These are phyloP conservation scores for Orchestia grillus DNA, from an alignment of 1,140 invertebrate genomes.

Conservation along the genomic window DNA sequence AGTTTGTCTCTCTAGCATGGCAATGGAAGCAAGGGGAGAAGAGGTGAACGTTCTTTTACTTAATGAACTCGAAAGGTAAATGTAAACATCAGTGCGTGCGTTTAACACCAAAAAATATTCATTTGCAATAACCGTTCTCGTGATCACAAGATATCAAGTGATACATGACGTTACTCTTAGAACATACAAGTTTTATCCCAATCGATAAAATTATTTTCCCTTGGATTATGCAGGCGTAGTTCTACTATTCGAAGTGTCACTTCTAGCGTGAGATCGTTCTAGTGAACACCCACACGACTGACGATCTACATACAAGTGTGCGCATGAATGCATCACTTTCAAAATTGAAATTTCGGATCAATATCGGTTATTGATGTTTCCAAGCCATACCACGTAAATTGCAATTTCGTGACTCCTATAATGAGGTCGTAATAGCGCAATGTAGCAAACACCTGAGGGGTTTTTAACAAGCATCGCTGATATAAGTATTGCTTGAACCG, in stretches of 20 bases:
- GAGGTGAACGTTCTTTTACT: too few species aligned
- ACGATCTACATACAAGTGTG: neutral
- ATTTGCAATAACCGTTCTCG: neutral
- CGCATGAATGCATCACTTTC: neutral
- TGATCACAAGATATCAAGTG: neutral
- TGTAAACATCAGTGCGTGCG: neutral
- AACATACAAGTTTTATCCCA: neutral
- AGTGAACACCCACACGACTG: neutral
- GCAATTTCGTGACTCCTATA: too few species aligned
- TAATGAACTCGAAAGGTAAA: neutral
- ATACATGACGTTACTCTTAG: neutral
- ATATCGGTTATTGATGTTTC: too few species aligned
- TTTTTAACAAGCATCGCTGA: too few species aligned
- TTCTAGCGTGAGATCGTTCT: too few species aligned
- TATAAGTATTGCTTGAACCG: too few species aligned
- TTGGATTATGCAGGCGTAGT: neutral
- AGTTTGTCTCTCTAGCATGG: neutral
- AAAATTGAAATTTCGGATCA: too few species aligned
- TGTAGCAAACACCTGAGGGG: too few species aligned
- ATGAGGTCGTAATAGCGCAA: too few species aligned
- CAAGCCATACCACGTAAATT: too few species aligned
- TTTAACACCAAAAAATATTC: neutral
- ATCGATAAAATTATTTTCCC: neutral
- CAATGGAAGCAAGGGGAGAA: too few species aligned
- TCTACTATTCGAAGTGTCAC: too few species aligned